These are phyloP conservation scores for Cavia porcellus DNA, from an alignment of 2,113 vertebrate genomes.

Conservation along the genomic window DNA sequence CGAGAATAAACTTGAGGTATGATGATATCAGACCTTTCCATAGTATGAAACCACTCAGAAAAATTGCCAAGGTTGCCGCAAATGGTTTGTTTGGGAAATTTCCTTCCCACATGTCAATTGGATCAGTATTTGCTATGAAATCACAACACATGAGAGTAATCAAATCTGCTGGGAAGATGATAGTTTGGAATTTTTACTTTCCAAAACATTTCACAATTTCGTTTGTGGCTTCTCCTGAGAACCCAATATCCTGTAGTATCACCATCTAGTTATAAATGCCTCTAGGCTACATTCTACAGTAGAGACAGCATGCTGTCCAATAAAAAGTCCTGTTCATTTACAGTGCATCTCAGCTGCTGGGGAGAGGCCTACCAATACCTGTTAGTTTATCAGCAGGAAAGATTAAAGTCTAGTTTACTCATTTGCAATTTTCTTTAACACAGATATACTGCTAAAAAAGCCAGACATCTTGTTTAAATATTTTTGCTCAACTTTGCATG, in stretches of 20 bases:
- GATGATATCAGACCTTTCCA: constrained; percentile 1
- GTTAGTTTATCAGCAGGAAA: constrained; percentile 65
- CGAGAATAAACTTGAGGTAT: neutral
- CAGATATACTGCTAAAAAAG: constrained; percentile 30
- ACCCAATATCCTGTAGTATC: constrained; percentile 56
- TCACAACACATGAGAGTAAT: constrained; percentile 76
- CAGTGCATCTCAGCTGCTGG: constrained; percentile 75
- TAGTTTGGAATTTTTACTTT: constrained; percentile 77
- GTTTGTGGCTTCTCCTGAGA: constrained; percentile 57
- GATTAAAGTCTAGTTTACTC: constrained; percentile 66
- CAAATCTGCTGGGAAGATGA: constrained; percentile 75
- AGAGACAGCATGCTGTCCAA: constrained; percentile 69
- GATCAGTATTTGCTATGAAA: constrained; percentile 74
- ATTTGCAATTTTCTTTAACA: constrained; percentile 71
- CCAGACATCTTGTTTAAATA: constrained; percentile 72
- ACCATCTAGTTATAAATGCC: constrained; percentile 68
- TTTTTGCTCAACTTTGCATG: constrained; percentile 59
- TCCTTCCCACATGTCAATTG: constrained; percentile 49
- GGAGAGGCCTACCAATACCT: constrained; percentile 63
- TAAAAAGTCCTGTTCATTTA: constrained; percentile 65
- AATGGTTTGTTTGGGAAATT: constrained; percentile 75
- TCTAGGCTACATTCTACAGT: constrained; percentile 74
- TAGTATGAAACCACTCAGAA: constrained; percentile 56
- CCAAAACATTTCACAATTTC: constrained; percentile 83
- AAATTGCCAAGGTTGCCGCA: constrained; percentile 69